Evolutionary conservation across 2,797 vertebrate genomes (phyloP), one percentile per base, ranked within the genome.

Genomic region (Lophotriccus pileatus): DNA sequence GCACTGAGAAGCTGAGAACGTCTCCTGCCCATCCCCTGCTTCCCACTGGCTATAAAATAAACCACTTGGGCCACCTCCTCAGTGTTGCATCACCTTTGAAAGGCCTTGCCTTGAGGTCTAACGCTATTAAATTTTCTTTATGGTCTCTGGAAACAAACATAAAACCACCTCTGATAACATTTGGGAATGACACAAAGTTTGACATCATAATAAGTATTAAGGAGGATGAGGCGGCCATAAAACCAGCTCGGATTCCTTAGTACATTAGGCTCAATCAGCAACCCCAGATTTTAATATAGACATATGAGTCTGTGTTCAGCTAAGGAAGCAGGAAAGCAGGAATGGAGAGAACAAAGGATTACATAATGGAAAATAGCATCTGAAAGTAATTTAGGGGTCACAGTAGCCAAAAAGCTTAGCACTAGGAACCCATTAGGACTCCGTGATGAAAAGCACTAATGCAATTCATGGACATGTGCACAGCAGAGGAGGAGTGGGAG

Each of bases 351-450:
- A 94, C 93, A 94, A 96, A 96, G 89, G 66, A 84, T 93, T 94
- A 39, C 87, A 95, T 91, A 95, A 96, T 92, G 92, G 94, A 94
- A 96, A 95, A 94, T 2, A 66, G 66, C 91, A 91, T 95, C 92
- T 87, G 82, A 95, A 95, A 95, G 95, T 91, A 95, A 95, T 95
- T 91, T 93, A 92, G 89, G 89, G 92, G 92, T 97, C 96, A 95
- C 67, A 66, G 89, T 83, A 93, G 81, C 92, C 92, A 89, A 95
- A 94, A 75, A 95, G 92, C 92, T 95, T 89, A 94, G 91, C 89
- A 89, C 84, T 60, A 75, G 78, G 78, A 88, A 91, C 66, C 91
- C 89, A 95, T 94, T 93, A 95, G 75, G 91, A 94, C 21, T 76
- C 84, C 4, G 50, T 87, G 82, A 95, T 92, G 94, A 94, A 95